Evolutionary conservation across 2,888 invertebrate genomes (phyloP), one percentile per base, ranked within the genome.

Genomic region (Drosophila pegasa): DNA sequence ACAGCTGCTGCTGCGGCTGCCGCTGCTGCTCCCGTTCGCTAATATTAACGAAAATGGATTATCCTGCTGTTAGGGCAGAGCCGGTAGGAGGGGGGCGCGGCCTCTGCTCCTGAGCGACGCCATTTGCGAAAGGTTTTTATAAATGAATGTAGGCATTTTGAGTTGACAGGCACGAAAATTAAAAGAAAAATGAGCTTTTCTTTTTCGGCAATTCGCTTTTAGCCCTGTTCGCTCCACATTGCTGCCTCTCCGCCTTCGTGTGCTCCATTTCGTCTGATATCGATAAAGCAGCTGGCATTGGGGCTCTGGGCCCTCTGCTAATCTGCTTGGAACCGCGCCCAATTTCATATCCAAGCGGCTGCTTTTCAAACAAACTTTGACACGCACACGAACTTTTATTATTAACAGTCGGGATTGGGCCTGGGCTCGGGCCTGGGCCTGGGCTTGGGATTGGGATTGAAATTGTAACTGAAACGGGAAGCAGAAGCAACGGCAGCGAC

Each of bases 111-210:
- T 58, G 68, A 47, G 38, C 16, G 50, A 31, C 43, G 62, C 69
- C 63, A 63, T 83, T 85, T 80, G 73, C 58, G 68, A 71, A 73
- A 78, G 78, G 74, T 75, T 75, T 73, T 87, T 85, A 85, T 81
- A 82, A 87, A 89, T 87, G 84, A 81, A 81, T 52, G 78, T 83
- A 83, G 83, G 82, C 81, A 88, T 89, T 87, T 82, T 86, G 77
- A 88, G 89, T 89, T 89, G 89, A 89, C 89, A 89, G 89, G 78
- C 85, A 89, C 84, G 84, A 88, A 89, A 89, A 89, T 89, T 78
- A 87, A 86, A 83, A 89, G 88, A 89, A 89, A 89, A 89, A 88
- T 88, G 89, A 85, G 83, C 83, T 84, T 89, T 78, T 70, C 62
- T 70, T 70, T 41, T 48, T 48, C 20, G n/a, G 31, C 57, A 54